Conservation (phyloP, 1,140 invertebrate genomes). For the Cepaea nemoralis region DNA sequence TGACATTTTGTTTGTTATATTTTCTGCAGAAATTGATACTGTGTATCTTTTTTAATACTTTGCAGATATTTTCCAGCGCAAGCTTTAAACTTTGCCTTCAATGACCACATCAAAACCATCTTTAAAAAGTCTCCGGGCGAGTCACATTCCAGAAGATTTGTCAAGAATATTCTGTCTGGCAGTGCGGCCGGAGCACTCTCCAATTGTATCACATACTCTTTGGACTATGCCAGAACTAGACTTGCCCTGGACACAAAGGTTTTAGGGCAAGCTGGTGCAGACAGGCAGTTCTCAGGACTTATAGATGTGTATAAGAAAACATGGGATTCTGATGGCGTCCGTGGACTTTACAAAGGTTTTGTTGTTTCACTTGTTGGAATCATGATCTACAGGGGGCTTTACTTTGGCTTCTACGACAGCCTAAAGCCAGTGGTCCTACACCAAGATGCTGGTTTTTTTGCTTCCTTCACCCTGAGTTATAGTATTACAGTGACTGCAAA, state of each 20-base stretch:
- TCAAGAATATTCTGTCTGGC: slow-evolving; percentile 84
- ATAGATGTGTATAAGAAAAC: slow-evolving; percentile 88
- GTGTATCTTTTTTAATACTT: background rate
- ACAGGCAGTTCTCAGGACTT: slow-evolving; percentile 87
- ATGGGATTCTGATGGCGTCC: slow-evolving; percentile 86
- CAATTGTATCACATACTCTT: slow-evolving; percentile 91
- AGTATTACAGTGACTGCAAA: slow-evolving; percentile 86
- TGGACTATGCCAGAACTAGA: slow-evolving; percentile 93
- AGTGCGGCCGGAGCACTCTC: slow-evolving; percentile 92
- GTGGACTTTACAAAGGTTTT: slow-evolving; percentile 90
- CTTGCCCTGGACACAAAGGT: slow-evolving; percentile 72
- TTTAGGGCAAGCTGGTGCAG: slow-evolving; percentile 73
- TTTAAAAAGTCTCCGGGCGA: slow-evolving; percentile 62
- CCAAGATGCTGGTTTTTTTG: slow-evolving; percentile 84
- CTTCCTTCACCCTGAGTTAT: slow-evolving; percentile 86
- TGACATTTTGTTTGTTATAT: too few species aligned
- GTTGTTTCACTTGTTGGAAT: slow-evolving; percentile 80
- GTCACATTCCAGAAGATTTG: slow-evolving; percentile 53
- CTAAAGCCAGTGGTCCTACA: slow-evolving; percentile 84
- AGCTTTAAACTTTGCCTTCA: slow-evolving; percentile 94
- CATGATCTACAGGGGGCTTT: slow-evolving; percentile 80
- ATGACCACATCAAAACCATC: slow-evolving; percentile 84
- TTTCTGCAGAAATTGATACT: too few species aligned
- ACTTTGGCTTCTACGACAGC: slow-evolving; percentile 95
- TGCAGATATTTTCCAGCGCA: slow-evolving; percentile 86